Base-by-base conservation (phyloP, 2,113 vertebrate genomes). In the Proteles cristata region DNA sequence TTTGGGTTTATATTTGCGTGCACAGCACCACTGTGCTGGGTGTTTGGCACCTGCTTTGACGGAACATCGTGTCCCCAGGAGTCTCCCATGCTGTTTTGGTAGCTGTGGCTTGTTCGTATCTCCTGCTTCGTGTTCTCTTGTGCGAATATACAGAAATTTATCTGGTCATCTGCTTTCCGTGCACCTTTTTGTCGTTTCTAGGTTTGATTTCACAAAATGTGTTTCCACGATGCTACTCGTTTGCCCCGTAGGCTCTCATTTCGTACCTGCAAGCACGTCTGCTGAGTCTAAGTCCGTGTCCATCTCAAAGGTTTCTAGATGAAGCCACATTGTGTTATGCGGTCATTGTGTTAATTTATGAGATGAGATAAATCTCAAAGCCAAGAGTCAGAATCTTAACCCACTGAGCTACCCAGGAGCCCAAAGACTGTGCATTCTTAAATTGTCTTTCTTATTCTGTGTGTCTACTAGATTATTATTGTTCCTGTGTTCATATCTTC, bases 121-220 rank as follows among this genome's bases (percentile, higher is more conserved):
- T 17, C 6, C 25, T 23, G 33, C 3, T 17, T 7, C 10, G 1
- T 21, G 1, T 7, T 4, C 26, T n/a, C 1, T 14, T 35, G 35
- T 21, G 39, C 4, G 4, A 21, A 6, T 0, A 14, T 0, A 11
- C 53, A 15, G 77, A 19, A 10, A 0, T 16, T 16, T 2, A 0
- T 5, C 21, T 5, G 4, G 4, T 21, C 4, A 5, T 28, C 55
- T 4, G 16, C 53, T 73, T 5, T 10, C 3, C 0, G 4, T 15
- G 31, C 4, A 11, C 11, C 0, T 61, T 12, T 16, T n/a, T 15
- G n/a, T 74, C 19, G 8, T 33, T 39, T 33, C 43, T 8, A 2
- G 12, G 4, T 26, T 19, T 53, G 39, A 14, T 8, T 39, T 17
- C 31, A 39, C n/a, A 7, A 17, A n/a, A 0, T 1, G n/a, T 7